Conservation (phyloP, 2,113 vertebrate species). For the Bubo blakistoni region DNA sequence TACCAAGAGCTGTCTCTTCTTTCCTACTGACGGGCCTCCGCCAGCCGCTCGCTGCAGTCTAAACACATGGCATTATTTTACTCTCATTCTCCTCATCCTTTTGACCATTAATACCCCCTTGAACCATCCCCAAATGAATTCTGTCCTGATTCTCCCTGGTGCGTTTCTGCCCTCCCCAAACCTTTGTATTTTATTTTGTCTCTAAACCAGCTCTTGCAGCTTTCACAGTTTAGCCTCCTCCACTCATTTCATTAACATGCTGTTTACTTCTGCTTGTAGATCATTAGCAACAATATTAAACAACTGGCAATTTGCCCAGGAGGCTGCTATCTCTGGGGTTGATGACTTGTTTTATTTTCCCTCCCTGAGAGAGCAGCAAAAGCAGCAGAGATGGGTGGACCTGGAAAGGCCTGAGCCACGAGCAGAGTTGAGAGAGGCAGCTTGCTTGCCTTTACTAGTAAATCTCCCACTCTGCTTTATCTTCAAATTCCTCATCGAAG, state of each 20-base stretch:
- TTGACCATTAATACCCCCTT: accelerated
- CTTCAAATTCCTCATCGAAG: not conserved
- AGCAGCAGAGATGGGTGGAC: not conserved
- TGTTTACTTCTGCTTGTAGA: slow-evolving; percentile 65
- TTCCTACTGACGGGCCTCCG: accelerated
- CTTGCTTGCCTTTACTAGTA: not conserved
- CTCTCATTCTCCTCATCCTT: not conserved
- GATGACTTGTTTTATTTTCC: slow-evolving; percentile 52
- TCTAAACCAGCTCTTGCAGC: not conserved
- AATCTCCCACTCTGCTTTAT: not conserved
- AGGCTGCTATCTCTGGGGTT: slow-evolving; percentile 19
- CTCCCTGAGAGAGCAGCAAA: not conserved
- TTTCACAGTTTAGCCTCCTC: slow-evolving; percentile 24
- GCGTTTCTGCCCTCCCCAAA: not conserved
- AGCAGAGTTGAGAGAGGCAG: not conserved
- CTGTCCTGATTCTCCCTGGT: not conserved
- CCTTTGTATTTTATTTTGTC: not conserved
- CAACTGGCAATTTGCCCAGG: slow-evolving; percentile 60
- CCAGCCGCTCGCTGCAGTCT: accelerated
- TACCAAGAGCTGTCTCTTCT: not conserved
- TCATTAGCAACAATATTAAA: slow-evolving; percentile 66
- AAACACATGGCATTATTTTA: not conserved
- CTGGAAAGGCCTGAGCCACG: not conserved
- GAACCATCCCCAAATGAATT: not conserved
- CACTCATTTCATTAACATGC: slow-evolving; percentile 55